phyloP scores from a whole-genome alignment of 2,113 vertebrate genomes.

The Podocnemis expansa region DNA sequence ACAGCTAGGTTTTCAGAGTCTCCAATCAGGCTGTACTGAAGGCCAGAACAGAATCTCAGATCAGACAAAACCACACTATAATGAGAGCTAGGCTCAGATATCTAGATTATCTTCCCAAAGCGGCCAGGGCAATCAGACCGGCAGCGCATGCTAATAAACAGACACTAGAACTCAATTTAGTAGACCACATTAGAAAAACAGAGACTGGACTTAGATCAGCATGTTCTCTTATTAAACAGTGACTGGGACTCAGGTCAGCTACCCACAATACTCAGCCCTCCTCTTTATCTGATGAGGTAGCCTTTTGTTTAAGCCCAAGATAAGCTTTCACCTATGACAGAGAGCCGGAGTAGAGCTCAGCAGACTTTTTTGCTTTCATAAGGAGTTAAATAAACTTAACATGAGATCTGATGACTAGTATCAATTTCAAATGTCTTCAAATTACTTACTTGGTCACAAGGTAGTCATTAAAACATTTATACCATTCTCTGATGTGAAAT shows the following conservation, averaged over 20 bases:
- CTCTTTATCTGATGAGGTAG: background rate
- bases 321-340: background rate
- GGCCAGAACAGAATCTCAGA: background rate
- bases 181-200: background rate
- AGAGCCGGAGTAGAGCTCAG: background rate
- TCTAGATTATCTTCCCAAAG: background rate
- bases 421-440: background rate
- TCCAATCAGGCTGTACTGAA: background rate
- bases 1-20: background rate
- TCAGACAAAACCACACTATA: background rate
- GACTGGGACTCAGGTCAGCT: background rate
- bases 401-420: background rate
- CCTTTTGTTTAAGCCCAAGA: background rate
- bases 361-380: background rate
- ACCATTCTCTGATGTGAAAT: background rate
- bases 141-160: background rate
- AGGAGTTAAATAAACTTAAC: background rate
- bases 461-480: background rate
- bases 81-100: background rate
- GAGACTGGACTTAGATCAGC: background rate
- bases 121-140: background rate
- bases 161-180: background rate
- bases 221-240: background rate
- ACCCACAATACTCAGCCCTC: rapidly evolving
- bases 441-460: background rate